These are phyloP conservation scores for Matsumyia berberina DNA, from an alignment of 2,888 invertebrate species.

Conservation along the genomic window DNA sequence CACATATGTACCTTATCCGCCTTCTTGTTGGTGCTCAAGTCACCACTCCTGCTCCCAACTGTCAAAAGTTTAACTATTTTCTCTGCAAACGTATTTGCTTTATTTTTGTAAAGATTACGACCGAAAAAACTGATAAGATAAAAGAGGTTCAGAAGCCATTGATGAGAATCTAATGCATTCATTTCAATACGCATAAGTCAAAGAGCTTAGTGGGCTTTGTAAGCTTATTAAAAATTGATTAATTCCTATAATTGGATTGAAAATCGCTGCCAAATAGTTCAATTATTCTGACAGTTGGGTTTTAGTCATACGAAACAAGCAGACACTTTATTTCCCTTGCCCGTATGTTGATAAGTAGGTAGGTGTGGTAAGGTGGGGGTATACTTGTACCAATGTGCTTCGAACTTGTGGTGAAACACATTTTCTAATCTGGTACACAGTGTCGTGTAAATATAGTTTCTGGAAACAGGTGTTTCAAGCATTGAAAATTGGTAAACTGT, in stretches of 20 bases:
- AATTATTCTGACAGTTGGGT: not conserved
- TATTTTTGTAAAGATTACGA: slow-evolving; percentile 24
- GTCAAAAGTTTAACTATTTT: not conserved
- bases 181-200: slow-evolving; percentile 18
- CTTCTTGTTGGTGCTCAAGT: too few relatives aligned
- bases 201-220: slow-evolving; percentile 3
- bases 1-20: too few relatives aligned
- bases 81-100: not conserved
- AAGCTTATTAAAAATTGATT: slow-evolving; percentile 8
- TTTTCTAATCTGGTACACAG: too few relatives aligned
- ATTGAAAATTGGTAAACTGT: too few relatives aligned
- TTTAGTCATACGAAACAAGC: too few relatives aligned
- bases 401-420: too few relatives aligned
- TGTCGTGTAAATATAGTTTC: too few relatives aligned
- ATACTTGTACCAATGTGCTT: too few relatives aligned
- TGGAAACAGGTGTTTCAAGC: too few relatives aligned
- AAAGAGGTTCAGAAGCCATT: slow-evolving; percentile 18
- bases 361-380: too few relatives aligned
- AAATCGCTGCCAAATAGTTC: not conserved
- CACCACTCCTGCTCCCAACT: slow-evolving; percentile 8
- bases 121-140: slow-evolving; percentile 46
- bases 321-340: too few relatives aligned
- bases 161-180: slow-evolving; percentile 41
- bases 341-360: too few relatives aligned
- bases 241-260: not conserved